Percentiles rank a stretch among this genome's conserved stretches.
These are phyloP conservation scores for Maconellicoccus hirsutus DNA, from an alignment of 1,140 invertebrate genomes.

Conservation along the genomic window DNA sequence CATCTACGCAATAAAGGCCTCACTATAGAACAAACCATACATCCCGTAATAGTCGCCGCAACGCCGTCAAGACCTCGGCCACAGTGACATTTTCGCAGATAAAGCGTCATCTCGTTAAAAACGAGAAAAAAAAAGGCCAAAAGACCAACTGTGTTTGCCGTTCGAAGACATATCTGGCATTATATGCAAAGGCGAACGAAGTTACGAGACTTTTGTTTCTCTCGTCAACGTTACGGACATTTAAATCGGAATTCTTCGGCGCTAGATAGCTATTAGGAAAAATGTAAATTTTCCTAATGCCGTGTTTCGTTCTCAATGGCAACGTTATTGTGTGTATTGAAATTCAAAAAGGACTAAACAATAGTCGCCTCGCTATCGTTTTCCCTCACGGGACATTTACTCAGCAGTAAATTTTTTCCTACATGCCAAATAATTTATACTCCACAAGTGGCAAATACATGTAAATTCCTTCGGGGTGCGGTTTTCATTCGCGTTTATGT, in stretches of 20 bases:
- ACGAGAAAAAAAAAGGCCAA: too few species aligned
- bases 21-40: too few species aligned
- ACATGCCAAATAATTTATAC: background rate
- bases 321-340: background rate
- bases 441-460: background rate
- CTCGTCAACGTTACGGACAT: constrained; percentile 2
- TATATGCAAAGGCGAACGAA: background rate
- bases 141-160: too few species aligned
- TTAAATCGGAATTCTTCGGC: constrained; percentile 22
- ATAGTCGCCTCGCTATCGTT: background rate
- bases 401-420: background rate
- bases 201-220: background rate
- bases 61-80: too few species aligned
- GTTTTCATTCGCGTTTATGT: too few species aligned
- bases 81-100: too few species aligned
- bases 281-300: background rate
- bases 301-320: background rate
- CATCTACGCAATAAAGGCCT: too few species aligned
- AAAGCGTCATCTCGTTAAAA: too few species aligned
- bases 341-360: background rate
- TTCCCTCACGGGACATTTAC: background rate
- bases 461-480: too few species aligned
- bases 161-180: too few species aligned
- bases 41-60: too few species aligned
- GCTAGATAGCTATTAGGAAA: background rate